Evolutionary conservation across 2,888 invertebrate species (phyloP).

Genomic region (Apamea crenata): DNA sequence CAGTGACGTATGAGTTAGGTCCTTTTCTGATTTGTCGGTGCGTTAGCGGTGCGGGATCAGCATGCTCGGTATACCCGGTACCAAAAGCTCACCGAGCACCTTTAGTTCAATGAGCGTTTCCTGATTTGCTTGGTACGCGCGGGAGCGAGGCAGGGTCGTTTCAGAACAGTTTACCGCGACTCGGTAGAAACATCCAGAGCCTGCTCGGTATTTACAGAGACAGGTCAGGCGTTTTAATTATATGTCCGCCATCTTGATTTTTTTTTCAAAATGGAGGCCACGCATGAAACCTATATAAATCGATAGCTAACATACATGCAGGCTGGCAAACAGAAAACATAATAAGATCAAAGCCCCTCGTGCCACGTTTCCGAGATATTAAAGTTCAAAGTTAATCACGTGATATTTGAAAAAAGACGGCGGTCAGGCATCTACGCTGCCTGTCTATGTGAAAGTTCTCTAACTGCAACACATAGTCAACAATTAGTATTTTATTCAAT

Average conservation of each 20-base stretch:
- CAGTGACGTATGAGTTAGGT: background rate
- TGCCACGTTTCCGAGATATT: background rate
- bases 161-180: background rate
- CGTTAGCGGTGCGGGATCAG: background rate
- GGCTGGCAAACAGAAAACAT: background rate
- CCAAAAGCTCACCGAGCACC: background rate
- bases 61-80: background rate
- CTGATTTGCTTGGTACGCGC: background rate
- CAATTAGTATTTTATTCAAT: too few species aligned
- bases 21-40: too few species aligned
- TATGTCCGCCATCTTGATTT: too few species aligned
- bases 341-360: background rate
- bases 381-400: background rate
- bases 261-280: too few species aligned
- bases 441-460: background rate
- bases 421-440: background rate
- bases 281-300: too few species aligned
- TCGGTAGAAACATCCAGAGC: background rate
- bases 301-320: too few species aligned
- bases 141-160: background rate
- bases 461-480: background rate
- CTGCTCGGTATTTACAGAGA: too few species aligned
- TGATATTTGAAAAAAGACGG: background rate
- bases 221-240: too few species aligned
- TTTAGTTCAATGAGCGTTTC: background rate